These are phyloP conservation scores for Paramuricea clavata DNA, from an alignment of 92 coral and sea anemone species.

Conservation along the genomic window DNA sequence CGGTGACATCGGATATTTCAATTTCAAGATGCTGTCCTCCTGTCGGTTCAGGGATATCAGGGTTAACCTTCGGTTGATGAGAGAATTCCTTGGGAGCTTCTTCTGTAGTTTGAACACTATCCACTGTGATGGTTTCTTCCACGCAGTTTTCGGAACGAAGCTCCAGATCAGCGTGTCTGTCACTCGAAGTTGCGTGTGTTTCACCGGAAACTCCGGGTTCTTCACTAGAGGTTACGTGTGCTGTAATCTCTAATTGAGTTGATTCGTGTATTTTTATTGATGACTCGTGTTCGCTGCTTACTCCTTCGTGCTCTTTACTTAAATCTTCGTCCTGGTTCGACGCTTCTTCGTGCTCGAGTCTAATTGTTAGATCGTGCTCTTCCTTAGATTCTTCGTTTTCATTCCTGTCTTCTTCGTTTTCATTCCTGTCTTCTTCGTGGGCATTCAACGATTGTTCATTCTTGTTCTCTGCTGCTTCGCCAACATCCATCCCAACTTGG, in stretches of 20 bases:
- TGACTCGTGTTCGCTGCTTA: not conserved
- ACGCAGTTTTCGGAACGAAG: not conserved
- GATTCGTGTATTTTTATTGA: not conserved
- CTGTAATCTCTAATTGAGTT: not conserved
- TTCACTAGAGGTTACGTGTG: not conserved
- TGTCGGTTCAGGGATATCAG: not conserved
- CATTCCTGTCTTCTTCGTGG: not conserved
- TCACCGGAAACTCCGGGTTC: not conserved
- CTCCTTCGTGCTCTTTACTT: not conserved
- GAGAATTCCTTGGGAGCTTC: slow-evolving; percentile 26
- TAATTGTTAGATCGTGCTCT: not conserved
- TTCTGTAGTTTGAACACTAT: not conserved
- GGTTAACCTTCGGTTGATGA: not conserved
- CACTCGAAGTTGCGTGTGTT: not conserved
- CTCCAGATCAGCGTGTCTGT: not conserved
- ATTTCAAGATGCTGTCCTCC: slow-evolving; percentile 30
- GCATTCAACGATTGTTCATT: not conserved
- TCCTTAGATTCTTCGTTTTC: not conserved
- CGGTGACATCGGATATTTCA: slow-evolving; percentile 42
- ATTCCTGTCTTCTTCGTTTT: not conserved
- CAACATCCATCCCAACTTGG: not conserved
- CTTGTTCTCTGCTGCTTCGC: not conserved
- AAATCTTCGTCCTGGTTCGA: not conserved
- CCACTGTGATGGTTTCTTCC: slow-evolving; percentile 23
- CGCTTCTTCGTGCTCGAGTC: not conserved